Base-by-base conservation (phyloP, 2,113 vertebrate genomes). In the Gallinago jamesoni region DNA sequence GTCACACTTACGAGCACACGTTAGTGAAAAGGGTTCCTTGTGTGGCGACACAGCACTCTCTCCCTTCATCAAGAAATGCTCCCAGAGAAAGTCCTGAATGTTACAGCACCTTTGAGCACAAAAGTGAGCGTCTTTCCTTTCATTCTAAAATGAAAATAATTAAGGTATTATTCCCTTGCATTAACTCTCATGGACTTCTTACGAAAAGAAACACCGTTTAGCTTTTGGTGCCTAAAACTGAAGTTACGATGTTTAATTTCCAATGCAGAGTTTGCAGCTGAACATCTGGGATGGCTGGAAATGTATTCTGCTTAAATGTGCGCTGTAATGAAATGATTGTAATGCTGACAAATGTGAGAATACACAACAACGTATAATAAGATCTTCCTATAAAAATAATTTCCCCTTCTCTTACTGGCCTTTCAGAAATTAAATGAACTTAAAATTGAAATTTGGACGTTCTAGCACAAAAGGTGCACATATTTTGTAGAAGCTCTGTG, bases 11-110 rank as follows among this genome's bases (percentile, higher is more conserved):
- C 1, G 19, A 88, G 47, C 19, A 4, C 10, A 4, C 1, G 6
- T 15, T 73, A 50, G 41, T 27, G 47, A 27, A 55, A 72, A 41
- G 24, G 37, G 12, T 55, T 83, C 39, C 48, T 60, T 19, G 27
- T 39, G 79, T 55, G 13, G 7, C 6, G 33, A 30, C 27, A 19
- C 0, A 0, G 4, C 50, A 9, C n/a, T 37, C 47, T 21, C 35
- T 35, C 21, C 35, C 56, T 47, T 74, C 7, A 0, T 75, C 28
- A 45, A 53, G 30, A 70, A 68, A 57, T 25, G 23, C 20, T 41
- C 33, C 37, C 15, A 0, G 37, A 47, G 37, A 19, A 84, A 52
- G 33, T 66, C 52, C 48, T 45, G 17, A 12, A 1, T 35, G 21
- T 84, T 82, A 33, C 16, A 37, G 37, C 22, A 39, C 75, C 62